Base-by-base conservation (phyloP, 2,113 vertebrate genomes). In the Bubo blakistoni region DNA sequence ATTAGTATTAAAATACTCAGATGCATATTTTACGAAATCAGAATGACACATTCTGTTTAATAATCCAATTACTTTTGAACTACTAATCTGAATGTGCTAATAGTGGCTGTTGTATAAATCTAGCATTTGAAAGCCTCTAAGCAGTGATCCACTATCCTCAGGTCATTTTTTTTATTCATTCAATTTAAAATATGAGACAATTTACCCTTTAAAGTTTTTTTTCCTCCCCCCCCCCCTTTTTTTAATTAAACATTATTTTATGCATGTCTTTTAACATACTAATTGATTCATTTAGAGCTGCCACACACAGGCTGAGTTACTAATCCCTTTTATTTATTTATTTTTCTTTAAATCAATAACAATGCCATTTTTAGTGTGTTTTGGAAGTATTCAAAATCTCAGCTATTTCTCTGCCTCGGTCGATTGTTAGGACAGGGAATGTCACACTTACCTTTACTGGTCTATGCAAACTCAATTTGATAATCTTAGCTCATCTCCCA, bases 211-310 rank as follows among this genome's bases (percentile, higher is more conserved):
- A 89, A 97, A 97, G 52, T 61, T 27, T 15, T 22, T 20, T 2
- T 51, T 25, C 14, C 22, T 14, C 25, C 13, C 1, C 0, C 4
- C 1, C 3, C 6, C 3, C 7, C 1, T 1, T 0, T 16, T 55
- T 73, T 73, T 73, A 97, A 95, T 97, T 96, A 95, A 97, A 86
- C 63, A 82, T 96, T 97, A 94, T 92, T 97, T 97, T 95, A 92
- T 94, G 85, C 81, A 49, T 77, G 67, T 40, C 74, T 96, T 94
- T 96, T 97, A 93, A 93, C 67, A 90, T 90, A 55, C 47, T 96
- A 94, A 97, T 94, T 96, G 96, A 97, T 97, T 97, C 77, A 82
- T 84, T 92, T 96, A 74, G 70, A 81, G 38, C 70, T 94, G 76
- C 65, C 77, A 86, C 38, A 42, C 29, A 49, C 6, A 88, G 44